Percentiles rank a stretch among this genome's conserved stretches.
Evolutionary conservation across 1,140 invertebrate species (phyloP).

Genomic region (Dufourea novaeangliae): DNA sequence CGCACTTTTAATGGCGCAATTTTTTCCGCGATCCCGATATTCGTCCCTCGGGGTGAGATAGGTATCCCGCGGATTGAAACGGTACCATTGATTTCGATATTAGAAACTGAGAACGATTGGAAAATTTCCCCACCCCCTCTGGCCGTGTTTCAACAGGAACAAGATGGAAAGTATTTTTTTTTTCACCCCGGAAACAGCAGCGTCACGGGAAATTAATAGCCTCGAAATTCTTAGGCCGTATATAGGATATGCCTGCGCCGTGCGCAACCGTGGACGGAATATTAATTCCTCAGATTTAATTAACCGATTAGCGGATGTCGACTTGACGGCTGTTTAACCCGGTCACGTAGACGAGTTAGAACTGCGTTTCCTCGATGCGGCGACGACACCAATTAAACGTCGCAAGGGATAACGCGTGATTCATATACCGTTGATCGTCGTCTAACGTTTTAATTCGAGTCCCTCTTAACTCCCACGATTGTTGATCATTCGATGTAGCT

Average conservation of each 20-base stretch:
- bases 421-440: background rate
- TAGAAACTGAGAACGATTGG: background rate
- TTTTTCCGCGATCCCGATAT: background rate
- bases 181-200: too few species aligned
- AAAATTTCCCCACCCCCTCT: too few species aligned
- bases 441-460: background rate
- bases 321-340: conserved; percentile 66
- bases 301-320: conserved; percentile 78
- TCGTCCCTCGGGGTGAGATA: background rate
- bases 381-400: conserved; percentile 53
- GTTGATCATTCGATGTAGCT: background rate
- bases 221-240: conserved; percentile 71
- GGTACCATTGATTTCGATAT: background rate
- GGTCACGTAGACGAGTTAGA: conserved; percentile 76
- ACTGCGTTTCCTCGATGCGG: conserved; percentile 72
- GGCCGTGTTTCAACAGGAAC: too few species aligned
- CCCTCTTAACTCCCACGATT: too few species aligned
- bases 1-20: background rate
- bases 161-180: too few species aligned
- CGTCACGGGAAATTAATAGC: conserved; percentile 66
- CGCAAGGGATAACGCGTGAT: background rate
- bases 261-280: conserved; percentile 66
- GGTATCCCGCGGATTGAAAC: background rate
- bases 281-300: conserved; percentile 80
- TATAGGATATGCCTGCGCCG: conserved; percentile 62